Conservation (phyloP, 2,797 vertebrate genomes). For the Mormyrus hasselquistii region DNA sequence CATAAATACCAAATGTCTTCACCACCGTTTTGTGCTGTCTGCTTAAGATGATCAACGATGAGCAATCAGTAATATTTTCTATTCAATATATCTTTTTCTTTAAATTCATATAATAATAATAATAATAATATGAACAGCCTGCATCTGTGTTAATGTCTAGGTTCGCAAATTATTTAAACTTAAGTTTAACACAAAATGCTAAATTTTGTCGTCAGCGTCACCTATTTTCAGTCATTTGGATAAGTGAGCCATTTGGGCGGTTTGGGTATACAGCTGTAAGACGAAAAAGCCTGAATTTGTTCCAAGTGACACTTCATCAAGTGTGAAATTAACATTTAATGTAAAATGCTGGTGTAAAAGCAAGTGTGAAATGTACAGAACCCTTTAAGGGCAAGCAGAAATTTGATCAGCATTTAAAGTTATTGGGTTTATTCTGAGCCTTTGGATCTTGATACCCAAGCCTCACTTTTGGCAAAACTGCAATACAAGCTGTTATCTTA, state of each 20-base stretch:
- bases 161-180: neutral
- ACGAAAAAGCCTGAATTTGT: neutral
- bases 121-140: neutral
- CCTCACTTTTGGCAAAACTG: neutral
- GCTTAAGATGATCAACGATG: neutral
- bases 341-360: neutral
- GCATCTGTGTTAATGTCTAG: neutral
- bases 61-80: neutral
- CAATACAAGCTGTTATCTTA: neutral
- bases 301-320: neutral
- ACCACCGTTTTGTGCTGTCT: neutral
- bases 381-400: neutral
- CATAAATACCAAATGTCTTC: neutral
- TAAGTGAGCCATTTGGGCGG: neutral
- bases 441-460: neutral
- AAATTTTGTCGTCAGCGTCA: neutral
- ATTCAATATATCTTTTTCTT: neutral
- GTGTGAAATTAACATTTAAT: neutral
- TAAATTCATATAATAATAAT: neutral
- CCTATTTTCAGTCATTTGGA: neutral
- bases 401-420: neutral
- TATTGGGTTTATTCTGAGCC: neutral
- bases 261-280: neutral
- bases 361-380: neutral
- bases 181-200: neutral